Evolutionary conservation across 2,797 vertebrate genomes (phyloP).

Genomic region (Heteromormyrus szaboi): DNA sequence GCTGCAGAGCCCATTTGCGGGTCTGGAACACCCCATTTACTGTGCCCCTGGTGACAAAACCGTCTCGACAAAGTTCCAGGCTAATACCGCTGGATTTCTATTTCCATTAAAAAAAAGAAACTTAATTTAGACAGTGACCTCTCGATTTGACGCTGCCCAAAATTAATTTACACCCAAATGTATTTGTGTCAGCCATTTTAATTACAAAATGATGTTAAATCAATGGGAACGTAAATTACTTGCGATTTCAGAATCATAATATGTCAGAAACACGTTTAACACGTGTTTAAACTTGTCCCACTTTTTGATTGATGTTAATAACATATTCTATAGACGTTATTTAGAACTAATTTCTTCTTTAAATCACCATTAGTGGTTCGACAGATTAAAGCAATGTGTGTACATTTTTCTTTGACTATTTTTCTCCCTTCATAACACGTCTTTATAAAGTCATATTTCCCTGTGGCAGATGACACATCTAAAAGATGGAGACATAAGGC

Average conservation of each 20-base stretch:
- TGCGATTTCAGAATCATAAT: not conserved
- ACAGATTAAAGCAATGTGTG: not conserved
- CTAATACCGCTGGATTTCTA: not conserved
- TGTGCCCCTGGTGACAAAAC: not conserved
- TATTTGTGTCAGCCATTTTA: not conserved
- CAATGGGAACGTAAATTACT: not conserved
- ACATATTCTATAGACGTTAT: not conserved
- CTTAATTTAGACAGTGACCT: not conserved
- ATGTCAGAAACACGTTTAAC: not conserved
- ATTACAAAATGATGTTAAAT: not conserved
- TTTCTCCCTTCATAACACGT: not conserved
- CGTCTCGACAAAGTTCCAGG: not conserved
- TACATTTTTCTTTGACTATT: not conserved
- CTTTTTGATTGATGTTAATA: not conserved
- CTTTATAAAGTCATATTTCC: not conserved
- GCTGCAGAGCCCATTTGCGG: not conserved
- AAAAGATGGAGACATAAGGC: not conserved
- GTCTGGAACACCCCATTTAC: not conserved
- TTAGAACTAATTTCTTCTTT: not conserved
- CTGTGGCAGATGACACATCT: not conserved
- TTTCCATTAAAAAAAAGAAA: not conserved
- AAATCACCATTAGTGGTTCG: not conserved
- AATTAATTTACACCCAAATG: conserved; percentile 8
- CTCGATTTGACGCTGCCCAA: not conserved
- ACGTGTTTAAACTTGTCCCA: not conserved